Evolutionary conservation across 2,888 invertebrate species (phyloP).

Genomic region (Anoplius nigerrimus): DNA sequence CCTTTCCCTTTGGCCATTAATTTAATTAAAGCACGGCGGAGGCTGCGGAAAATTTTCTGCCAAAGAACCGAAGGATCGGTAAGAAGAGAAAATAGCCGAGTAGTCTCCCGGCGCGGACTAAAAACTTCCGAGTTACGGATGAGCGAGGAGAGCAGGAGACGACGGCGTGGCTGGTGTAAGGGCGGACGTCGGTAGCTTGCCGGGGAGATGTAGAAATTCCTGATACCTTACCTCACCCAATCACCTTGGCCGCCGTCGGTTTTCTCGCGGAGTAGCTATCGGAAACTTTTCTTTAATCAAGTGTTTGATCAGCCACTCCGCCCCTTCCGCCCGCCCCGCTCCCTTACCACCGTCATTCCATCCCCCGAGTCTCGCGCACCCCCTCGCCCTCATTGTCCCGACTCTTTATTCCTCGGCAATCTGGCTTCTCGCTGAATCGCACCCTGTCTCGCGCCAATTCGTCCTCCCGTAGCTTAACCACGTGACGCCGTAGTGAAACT

Average conservation of each 20-base stretch:
- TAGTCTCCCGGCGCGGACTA: constrained; percentile 45
- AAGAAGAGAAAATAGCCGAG: constrained; percentile 51
- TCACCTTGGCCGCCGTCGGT: constrained; percentile 53
- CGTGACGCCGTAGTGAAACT: no score
- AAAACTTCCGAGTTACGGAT: constrained; percentile 51
- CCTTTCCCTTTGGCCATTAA: constrained; percentile 41
- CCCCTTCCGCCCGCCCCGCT: constrained; percentile 22
- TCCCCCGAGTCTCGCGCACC: constrained; percentile 26
- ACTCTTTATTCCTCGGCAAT: constrained; percentile 43
- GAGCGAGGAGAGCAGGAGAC: constrained; percentile 18
- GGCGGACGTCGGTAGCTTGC: constrained; percentile 1
- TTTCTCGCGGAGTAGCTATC: constrained; percentile 58
- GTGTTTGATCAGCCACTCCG: constrained; percentile 66
- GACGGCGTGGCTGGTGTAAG: not conserved
- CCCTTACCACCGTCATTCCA: constrained; percentile 39
- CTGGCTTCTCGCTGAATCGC: constrained; percentile 24
- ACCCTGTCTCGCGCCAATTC: not conserved
- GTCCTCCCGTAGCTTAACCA: not conserved
- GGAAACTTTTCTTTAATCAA: constrained; percentile 69
- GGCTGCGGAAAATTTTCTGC: constrained; percentile 40
- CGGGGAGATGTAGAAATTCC: constrained; percentile 44
- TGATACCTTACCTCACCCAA: constrained; percentile 61
- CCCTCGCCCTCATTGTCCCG: constrained; percentile 40
- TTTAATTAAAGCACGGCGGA: constrained; percentile 50
- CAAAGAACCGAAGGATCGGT: constrained; percentile 43